Conservation (phyloP, 2,888 invertebrate genomes). For the Rhimphoctona megacephalus region DNA sequence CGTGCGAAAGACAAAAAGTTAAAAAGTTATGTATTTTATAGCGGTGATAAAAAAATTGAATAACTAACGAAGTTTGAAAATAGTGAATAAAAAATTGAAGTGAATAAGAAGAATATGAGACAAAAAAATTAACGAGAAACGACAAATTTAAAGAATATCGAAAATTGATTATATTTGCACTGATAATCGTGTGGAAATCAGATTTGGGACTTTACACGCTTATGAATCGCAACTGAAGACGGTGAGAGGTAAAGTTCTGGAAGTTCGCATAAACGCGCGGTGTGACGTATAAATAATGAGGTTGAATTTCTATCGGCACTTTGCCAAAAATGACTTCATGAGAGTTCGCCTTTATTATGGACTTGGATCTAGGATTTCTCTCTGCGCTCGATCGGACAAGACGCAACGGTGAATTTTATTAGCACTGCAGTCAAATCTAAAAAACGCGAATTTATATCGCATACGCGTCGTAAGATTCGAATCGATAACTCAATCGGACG, state of each 20-base stretch:
- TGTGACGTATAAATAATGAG: constrained; percentile 58
- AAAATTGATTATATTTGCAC: constrained; percentile 17
- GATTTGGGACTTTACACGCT: background rate
- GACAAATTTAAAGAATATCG: background rate
- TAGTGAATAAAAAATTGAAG: background rate
- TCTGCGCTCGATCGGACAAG: constrained; percentile 27
- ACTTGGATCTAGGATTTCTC: background rate
- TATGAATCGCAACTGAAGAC: constrained; percentile 3
- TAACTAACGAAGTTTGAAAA: no score
- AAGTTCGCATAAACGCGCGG: constrained; percentile 51
- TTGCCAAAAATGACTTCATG: constrained; percentile 55
- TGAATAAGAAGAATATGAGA: background rate
- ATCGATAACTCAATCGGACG: constrained; percentile 16
- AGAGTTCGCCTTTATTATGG: constrained; percentile 37
- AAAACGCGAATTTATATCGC: background rate
- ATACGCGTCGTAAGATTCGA: constrained; percentile 13
- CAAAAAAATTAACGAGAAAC: background rate
- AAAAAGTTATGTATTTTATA: no score
- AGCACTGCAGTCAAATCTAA: background rate
- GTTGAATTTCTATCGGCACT: constrained; percentile 47
- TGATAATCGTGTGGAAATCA: constrained; percentile 34
- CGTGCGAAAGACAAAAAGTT: no score
- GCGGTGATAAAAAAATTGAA: no score
- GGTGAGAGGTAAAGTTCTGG: background rate
- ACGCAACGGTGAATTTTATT: constrained; percentile 37